Conservation (phyloP, 2,797 vertebrate genomes). For the Gobio occitaniae region DNA sequence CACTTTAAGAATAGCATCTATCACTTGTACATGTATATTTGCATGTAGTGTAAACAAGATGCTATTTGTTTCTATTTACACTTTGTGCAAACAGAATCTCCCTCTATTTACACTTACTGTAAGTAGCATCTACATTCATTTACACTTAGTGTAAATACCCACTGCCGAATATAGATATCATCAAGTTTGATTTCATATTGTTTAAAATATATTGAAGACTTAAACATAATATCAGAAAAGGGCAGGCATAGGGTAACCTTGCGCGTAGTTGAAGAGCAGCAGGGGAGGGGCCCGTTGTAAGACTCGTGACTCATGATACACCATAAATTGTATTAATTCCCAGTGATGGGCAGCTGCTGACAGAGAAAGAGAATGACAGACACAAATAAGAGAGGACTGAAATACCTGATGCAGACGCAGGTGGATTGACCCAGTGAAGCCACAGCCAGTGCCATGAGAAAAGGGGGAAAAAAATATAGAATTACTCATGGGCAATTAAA, state of each 20-base stretch:
- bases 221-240: background rate
- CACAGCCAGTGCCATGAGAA: constrained; percentile 25
- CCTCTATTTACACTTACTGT: background rate
- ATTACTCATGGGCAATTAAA: background rate
- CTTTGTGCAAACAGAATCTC: constrained; percentile 10
- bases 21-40: background rate
- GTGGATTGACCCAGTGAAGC: constrained; percentile 30
- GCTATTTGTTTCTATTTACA: constrained; percentile 37
- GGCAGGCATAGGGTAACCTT: background rate
- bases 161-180: constrained; percentile 1
- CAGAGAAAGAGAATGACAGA: constrained; percentile 45
- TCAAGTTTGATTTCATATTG: background rate
- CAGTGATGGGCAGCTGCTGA: constrained; percentile 53
- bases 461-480: background rate
- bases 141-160: background rate
- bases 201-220: background rate
- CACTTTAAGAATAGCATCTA: background rate
- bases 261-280: constrained; percentile 22
- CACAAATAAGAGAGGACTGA: constrained; percentile 48
- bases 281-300: constrained; percentile 26
- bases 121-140: constrained; percentile 27
- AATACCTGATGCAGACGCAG: constrained; percentile 58
- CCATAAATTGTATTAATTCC: constrained; percentile 37
- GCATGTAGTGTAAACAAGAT: constrained; percentile 9
- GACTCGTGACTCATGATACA: constrained; percentile 20